Evolutionary conservation across 2,888 invertebrate species (phyloP).

Genomic region (Allophyes oxyacanthae): DNA sequence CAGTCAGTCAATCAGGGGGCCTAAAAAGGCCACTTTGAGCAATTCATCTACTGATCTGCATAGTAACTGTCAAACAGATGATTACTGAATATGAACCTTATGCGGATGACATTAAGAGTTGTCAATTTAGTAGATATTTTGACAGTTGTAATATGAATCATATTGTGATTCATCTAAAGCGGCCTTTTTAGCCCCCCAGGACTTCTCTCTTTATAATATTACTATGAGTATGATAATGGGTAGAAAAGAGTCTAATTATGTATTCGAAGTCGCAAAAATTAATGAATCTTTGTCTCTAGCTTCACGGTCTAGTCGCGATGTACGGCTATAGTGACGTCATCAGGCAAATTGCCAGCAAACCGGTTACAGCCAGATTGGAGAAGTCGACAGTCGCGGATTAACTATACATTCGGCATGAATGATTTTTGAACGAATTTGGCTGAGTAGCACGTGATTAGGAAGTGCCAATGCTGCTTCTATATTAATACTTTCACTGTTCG

Average conservation of each 20-base stretch:
- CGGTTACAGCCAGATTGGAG: constrained; percentile 48
- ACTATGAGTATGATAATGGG: no score
- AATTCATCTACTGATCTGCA: no score
- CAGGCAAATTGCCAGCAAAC: constrained; percentile 57
- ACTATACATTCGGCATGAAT: constrained; percentile 41
- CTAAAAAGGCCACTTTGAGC: no score
- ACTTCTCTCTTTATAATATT: no score
- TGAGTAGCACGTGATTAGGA: constrained; percentile 11
- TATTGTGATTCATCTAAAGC: no score
- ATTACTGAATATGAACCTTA: no score
- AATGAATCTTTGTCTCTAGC: constrained; percentile 18
- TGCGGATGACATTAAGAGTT: no score
- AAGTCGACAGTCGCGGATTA: constrained; percentile 33
- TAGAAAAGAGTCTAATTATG: background rate
- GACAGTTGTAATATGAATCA: no score
- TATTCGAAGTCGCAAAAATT: constrained; percentile 1
- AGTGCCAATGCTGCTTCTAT: background rate
- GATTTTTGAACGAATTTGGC: constrained; percentile 17
- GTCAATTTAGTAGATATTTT: no score
- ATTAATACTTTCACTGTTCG: background rate
- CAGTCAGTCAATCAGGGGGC: no score
- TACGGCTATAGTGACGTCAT: constrained; percentile 57
- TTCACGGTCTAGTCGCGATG: constrained; percentile 6
- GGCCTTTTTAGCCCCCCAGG: no score
- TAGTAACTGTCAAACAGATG: no score